Evolutionary conservation across 2,888 invertebrate species (phyloP), one percentile per base, ranked within the genome.

Genomic region (Cantharis lateralis): DNA sequence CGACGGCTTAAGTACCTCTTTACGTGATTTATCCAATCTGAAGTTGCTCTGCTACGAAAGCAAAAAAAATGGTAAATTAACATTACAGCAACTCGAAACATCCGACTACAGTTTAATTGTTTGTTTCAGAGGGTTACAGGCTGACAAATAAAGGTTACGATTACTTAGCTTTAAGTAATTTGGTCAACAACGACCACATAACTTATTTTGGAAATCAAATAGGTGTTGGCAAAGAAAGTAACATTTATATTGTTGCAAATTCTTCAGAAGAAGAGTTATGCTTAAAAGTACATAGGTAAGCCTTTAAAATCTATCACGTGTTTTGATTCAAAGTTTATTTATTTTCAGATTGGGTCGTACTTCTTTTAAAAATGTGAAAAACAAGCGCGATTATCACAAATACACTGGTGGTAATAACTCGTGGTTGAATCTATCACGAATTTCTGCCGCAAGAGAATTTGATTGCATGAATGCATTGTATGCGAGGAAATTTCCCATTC

Each of bases 211-310:
- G 99, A 13, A 98, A 97, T 87, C 98, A 99, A 90, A 99, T 99
- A 83, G 99, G 99, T 61, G 96, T 98, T 48, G 99, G 99, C 64
- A 99, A 99, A 87, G 99, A 99, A 88, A 99, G 99, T 0, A 98
- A 98, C 86, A 96, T 99, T 81, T 99, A 97, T 85, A 93, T 95
- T 64, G 97, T 97, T 0, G 94, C 93, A 2, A 93, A 96, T 89
- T 92, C 93, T 80, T 94, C 96, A 66, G 93, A 92, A 0, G 92
- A 93, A 78, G 93, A 95, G 26, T 88, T 96, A 26, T 98, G 98
- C 84, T 90, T 99, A 74, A 99, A 99, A 87, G 89, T 98, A 16
- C 98, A 98, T 88, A 92, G 94, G 93, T 93, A 64, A 28, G 18
- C 48, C n/a, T 16, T 32, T 32, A 26, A 15, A 62, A 62, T 3